Conservation (phyloP, 2,888 invertebrate species). For the Athetis lepigone region DNA sequence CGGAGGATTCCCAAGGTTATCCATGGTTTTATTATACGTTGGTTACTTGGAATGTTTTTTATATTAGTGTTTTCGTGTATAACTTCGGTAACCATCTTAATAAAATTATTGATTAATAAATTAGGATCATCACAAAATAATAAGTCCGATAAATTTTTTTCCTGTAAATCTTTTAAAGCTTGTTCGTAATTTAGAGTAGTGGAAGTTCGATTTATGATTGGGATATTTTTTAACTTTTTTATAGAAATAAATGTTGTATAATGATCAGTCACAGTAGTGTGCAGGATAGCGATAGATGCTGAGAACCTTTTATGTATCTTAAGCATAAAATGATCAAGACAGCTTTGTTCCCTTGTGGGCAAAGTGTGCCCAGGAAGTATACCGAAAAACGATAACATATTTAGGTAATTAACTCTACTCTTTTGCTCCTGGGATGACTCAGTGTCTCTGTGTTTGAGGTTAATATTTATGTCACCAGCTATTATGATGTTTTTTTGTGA, state of each 20-base stretch:
- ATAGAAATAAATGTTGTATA: constrained; percentile 1
- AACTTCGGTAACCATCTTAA: neutral
- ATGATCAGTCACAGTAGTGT: neutral
- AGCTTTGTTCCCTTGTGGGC: neutral
- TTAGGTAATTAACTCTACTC: constrained; percentile 4
- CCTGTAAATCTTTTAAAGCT: constrained; percentile 3
- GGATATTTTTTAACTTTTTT: neutral
- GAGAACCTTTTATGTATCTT: neutral
- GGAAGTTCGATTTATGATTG: neutral
- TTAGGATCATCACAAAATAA: constrained; percentile 5
- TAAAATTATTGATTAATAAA: constrained; percentile 1
- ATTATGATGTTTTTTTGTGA: too few species aligned
- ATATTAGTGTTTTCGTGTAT: neutral
- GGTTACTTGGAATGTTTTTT: constrained; percentile 1
- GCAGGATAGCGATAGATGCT: neutral
- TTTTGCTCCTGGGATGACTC: constrained; percentile 2
- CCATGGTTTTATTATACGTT: constrained; percentile 8
- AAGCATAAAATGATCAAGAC: neutral
- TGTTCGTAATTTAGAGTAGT: constrained; percentile 1
- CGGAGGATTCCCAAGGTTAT: neutral
- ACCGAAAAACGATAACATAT: neutral
- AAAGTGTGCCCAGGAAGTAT: neutral
- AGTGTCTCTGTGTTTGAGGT: neutral
- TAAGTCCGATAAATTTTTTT: constrained; percentile 2
- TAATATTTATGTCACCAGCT: too few species aligned